A percentile compares a stretch with the other conserved stretches of the same genome.
Conservation (phyloP, 2,888 invertebrate species). For the Andrena praecox region DNA sequence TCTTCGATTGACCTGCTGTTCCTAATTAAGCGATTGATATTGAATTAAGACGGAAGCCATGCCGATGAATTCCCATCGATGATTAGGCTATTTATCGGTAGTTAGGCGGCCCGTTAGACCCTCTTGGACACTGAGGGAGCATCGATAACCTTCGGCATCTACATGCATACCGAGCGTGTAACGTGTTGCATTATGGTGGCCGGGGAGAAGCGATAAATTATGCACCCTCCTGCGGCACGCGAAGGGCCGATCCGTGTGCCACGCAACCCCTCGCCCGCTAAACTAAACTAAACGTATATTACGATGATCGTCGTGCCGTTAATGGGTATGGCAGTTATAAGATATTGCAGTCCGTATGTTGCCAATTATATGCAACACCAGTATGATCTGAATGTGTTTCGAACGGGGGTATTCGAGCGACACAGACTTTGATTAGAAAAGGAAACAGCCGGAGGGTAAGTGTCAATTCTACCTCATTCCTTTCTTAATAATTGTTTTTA, state of each 20-base stretch:
- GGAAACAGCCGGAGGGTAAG: too few relatives aligned
- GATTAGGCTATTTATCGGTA: conserved; percentile 72
- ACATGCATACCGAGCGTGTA: conserved; percentile 75
- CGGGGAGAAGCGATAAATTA: conserved; percentile 82
- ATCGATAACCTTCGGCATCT: conserved; percentile 76
- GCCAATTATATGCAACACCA: conserved; percentile 69
- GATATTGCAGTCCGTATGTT: conserved; percentile 83
- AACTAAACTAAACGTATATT: conserved; percentile 83
- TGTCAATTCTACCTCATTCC: too few relatives aligned
- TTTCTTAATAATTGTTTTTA: too few relatives aligned
- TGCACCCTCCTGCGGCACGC: conserved; percentile 79
- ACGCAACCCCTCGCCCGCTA: conserved; percentile 70
- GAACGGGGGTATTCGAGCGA: background rate
- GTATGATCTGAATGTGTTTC: background rate
- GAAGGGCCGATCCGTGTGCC: conserved; percentile 62
- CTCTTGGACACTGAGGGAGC: conserved; percentile 68
- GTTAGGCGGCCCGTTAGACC: conserved; percentile 64
- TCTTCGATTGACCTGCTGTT: background rate
- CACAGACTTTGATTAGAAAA: too few relatives aligned
- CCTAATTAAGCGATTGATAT: conserved; percentile 30
- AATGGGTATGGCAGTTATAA: conserved; percentile 82
- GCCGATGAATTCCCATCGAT: conserved; percentile 70
- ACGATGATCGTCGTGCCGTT: conserved; percentile 81
- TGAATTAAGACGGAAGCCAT: conserved; percentile 49
- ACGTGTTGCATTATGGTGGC: conserved; percentile 75